phyloP scores from a whole-genome alignment of 2,797 vertebrate genomes.

The Etheostoma perlongum region DNA sequence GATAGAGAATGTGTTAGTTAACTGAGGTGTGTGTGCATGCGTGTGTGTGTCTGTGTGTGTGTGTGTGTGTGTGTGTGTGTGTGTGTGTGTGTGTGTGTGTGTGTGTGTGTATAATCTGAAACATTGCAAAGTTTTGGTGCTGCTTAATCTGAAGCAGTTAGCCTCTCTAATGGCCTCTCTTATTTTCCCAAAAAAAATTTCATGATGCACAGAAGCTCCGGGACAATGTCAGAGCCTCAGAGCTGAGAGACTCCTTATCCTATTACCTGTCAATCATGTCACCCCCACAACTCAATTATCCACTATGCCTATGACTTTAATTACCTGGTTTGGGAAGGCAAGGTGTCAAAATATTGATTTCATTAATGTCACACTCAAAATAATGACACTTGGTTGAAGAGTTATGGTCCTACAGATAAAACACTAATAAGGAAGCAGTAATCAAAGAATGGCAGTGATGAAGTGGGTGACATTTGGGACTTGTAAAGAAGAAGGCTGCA shows the following conservation, averaged over 20 bases:
- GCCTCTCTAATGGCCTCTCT: conserved; percentile 14
- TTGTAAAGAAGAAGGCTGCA: conserved; percentile 61
- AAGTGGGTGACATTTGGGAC: conserved; percentile 77
- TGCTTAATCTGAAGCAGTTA: conserved; percentile 1
- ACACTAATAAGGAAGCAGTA: conserved; percentile 71
- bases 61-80: background rate
- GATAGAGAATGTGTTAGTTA: conserved; percentile 28
- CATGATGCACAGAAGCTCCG: conserved; percentile 33
- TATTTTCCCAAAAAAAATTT: conserved; percentile 45
- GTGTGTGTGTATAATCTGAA: conserved; percentile 18
- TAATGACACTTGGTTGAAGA: conserved; percentile 71
- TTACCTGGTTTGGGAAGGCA: conserved; percentile 64
- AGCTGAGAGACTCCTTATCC: conserved; percentile 59
- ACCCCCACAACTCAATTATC: conserved; percentile 62
- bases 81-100: conserved; percentile 7
- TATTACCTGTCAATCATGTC: conserved; percentile 74
- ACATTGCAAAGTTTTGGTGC: conserved; percentile 11
- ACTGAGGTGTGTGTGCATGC: conserved; percentile 13
- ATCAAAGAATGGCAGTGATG: conserved; percentile 74
- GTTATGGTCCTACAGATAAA: conserved; percentile 67
- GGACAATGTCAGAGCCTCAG: conserved; percentile 47
- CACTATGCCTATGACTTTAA: conserved; percentile 66
- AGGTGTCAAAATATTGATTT: conserved; percentile 82
- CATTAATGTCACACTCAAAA: conserved; percentile 78
- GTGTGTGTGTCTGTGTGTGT: background rate